A percentile compares a stretch with the other conserved stretches of the same genome.
phyloP scores from a whole-genome alignment of 2,797 vertebrate genomes.

The Steatocranus sp. region DNA sequence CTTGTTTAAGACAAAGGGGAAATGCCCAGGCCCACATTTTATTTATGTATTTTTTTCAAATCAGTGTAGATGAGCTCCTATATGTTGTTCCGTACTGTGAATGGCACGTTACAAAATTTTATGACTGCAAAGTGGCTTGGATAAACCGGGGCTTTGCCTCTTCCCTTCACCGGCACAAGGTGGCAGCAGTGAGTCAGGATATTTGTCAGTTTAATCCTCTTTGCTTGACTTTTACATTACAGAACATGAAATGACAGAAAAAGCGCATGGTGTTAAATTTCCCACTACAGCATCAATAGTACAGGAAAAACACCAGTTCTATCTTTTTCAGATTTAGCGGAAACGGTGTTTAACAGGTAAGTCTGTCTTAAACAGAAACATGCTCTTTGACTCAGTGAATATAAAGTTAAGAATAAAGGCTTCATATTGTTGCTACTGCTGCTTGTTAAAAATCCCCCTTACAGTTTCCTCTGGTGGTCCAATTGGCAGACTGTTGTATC shows the following conservation, averaged over 20 bases:
- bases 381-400: neutral
- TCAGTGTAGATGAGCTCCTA: neutral
- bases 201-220: neutral
- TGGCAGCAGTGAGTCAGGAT: slow-evolving; percentile 58
- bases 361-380: neutral
- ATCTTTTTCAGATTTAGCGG: neutral
- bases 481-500: slow-evolving; percentile 37
- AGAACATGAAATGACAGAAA: neutral
- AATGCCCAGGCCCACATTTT: neutral
- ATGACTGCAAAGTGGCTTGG: neutral
- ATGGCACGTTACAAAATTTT: neutral
- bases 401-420: slow-evolving; percentile 12
- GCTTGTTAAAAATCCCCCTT: neutral
- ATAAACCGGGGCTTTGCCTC: neutral
- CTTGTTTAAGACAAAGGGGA: rapidly evolving
- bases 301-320: neutral
- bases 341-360: neutral
- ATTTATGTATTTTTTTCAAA: neutral
- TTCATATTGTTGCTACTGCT: slow-evolving; percentile 7
- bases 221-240: neutral
- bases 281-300: neutral
- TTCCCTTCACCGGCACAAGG: slow-evolving; percentile 23
- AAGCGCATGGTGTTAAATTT: neutral
- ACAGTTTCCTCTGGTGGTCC: slow-evolving; percentile 50
- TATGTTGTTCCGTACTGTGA: neutral